These are phyloP conservation scores for Agrochola litura DNA, from an alignment of 2,888 invertebrate genomes.

Conservation along the genomic window DNA sequence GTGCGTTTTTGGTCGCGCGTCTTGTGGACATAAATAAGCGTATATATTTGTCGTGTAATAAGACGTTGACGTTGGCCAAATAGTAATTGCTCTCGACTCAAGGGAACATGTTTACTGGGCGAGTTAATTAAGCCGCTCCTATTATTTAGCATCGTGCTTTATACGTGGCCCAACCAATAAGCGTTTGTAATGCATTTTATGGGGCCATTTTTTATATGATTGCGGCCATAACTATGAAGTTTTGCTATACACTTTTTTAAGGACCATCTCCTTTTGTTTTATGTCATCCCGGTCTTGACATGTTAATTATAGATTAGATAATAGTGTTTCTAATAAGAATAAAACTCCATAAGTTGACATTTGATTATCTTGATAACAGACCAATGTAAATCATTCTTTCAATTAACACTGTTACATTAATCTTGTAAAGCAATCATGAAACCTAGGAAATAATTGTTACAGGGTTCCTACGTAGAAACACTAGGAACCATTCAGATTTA, in stretches of 20 bases:
- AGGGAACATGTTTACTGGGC: constrained; percentile 76
- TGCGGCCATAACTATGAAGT: constrained; percentile 30
- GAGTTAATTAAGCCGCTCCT: constrained; percentile 75
- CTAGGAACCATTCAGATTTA: constrained; percentile 42
- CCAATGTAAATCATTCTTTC: constrained; percentile 32
- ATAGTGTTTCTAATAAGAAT: constrained; percentile 17
- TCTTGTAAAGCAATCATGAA: constrained; percentile 26
- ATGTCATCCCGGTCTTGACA: constrained; percentile 27
- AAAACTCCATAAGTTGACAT: constrained; percentile 23
- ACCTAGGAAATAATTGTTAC: constrained; percentile 34
- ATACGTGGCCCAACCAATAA: constrained; percentile 50
- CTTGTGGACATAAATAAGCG: constrained; percentile 81
- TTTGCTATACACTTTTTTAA: constrained; percentile 27
- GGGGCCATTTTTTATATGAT: constrained; percentile 54
- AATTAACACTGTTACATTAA: constrained; percentile 35
- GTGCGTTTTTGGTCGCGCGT: constrained; percentile 79
- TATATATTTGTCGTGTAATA: constrained; percentile 74
- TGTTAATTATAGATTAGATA: constrained; percentile 41
- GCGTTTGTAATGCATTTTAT: constrained; percentile 62
- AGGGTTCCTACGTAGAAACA: constrained; percentile 9
- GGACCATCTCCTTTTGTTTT: constrained; percentile 25
- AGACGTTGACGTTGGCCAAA: constrained; percentile 72
- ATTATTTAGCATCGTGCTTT: constrained; percentile 67
- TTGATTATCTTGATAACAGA: constrained; percentile 17
- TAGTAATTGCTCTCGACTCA: constrained; percentile 75